Evolutionary conservation across 2,113 vertebrate genomes (phyloP).

Genomic region (Dasypus novemcinctus): DNA sequence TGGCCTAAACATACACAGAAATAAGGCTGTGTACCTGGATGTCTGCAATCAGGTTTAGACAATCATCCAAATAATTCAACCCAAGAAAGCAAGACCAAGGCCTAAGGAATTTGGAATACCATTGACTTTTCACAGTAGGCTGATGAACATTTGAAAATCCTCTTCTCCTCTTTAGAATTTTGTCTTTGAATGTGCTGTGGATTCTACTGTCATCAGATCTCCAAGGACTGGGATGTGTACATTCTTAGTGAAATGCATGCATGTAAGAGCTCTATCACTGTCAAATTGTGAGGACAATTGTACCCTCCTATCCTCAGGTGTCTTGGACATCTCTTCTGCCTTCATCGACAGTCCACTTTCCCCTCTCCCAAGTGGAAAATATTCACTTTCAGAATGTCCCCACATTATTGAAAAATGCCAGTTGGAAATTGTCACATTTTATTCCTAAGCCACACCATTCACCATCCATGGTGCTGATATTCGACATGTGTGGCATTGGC

Average conservation of each 20-base stretch:
- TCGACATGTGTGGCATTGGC: background rate
- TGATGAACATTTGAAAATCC: constrained; percentile 7
- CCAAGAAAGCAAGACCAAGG: background rate
- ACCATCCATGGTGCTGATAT: background rate
- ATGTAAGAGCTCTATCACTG: background rate
- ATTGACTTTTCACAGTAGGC: background rate
- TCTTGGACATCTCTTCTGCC: background rate
- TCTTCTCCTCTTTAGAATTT: constrained; percentile 14
- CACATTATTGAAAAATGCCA: background rate
- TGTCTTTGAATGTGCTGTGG: background rate
- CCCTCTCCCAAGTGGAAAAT: background rate
- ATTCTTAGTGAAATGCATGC: background rate
- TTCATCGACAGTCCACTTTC: background rate
- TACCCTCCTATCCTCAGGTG: background rate
- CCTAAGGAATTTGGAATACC: background rate
- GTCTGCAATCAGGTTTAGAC: background rate
- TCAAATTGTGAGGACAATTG: background rate
- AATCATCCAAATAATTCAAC: background rate
- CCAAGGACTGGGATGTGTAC: background rate
- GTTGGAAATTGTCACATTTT: background rate
- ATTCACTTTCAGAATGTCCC: background rate
- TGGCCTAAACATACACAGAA: background rate
- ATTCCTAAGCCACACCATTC: background rate
- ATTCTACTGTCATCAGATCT: background rate
- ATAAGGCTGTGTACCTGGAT: background rate